These are phyloP conservation scores for Himantopus leucocephalus DNA, from an alignment of 2,113 vertebrate species.

Conservation along the genomic window DNA sequence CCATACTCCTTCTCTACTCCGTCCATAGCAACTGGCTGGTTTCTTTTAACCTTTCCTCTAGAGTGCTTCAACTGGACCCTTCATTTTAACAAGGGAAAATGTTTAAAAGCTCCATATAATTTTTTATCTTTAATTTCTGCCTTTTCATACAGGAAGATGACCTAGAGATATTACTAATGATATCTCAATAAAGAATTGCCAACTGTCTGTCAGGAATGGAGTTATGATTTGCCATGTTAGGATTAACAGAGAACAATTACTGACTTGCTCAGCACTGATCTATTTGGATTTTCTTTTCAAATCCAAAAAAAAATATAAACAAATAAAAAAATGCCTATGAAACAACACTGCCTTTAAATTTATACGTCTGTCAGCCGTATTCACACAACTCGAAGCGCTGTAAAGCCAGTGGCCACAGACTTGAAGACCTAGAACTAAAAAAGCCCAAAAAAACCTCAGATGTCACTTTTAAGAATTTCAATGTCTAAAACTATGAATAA, in stretches of 20 bases:
- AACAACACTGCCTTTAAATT: not conserved
- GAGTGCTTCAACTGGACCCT: not conserved
- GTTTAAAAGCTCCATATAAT: not conserved
- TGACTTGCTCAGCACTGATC: not conserved
- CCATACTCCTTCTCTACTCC: not conserved
- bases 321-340: not conserved
- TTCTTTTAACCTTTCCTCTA: not conserved
- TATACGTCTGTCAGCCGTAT: not conserved
- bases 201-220: not conserved
- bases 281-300: not conserved
- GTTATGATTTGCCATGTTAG: not conserved
- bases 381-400: not conserved
- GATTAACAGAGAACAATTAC: not conserved
- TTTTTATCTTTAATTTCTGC: not conserved
- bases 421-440: not conserved
- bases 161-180: not conserved
- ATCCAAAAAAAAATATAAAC: not conserved
- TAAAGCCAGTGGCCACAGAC: not conserved
- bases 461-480: not conserved
- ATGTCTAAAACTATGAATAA: not conserved
- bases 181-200: not conserved
- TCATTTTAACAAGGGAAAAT: not conserved
- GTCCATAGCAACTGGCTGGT: not conserved
- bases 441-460: not conserved
- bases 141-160: not conserved